Conservation (phyloP, 2,113 vertebrate species). For the Oncorhynchus clarkii region DNA sequence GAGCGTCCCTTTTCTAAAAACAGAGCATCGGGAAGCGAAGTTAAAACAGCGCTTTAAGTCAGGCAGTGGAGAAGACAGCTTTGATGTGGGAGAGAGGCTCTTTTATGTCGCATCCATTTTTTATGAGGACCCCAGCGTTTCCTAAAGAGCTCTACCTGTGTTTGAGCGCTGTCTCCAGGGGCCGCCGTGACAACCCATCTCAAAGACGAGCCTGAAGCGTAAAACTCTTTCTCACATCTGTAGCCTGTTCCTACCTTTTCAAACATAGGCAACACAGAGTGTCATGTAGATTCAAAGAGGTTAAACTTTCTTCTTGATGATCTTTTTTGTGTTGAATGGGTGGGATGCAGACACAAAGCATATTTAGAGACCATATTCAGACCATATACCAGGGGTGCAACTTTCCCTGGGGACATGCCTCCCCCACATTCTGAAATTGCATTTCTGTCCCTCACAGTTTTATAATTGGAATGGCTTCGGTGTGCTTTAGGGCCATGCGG, state of each 20-base stretch:
- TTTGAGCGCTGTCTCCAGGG: not conserved
- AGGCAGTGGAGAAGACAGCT: conserved; percentile 20
- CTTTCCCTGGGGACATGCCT: too few relatives aligned
- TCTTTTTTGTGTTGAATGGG: too few relatives aligned
- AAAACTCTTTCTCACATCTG: not conserved
- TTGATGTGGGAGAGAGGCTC: conserved; percentile 32
- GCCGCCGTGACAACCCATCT: not conserved
- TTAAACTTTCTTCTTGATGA: too few relatives aligned
- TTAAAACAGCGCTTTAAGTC: conserved; percentile 25
- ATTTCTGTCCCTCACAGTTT: too few relatives aligned
- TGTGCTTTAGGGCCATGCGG: too few relatives aligned
- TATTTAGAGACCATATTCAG: too few relatives aligned
- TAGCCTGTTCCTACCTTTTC: not conserved
- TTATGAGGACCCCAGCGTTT: not conserved
- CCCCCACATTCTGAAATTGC: too few relatives aligned
- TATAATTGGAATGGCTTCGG: too few relatives aligned
- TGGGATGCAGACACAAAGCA: too few relatives aligned
- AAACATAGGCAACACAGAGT: too few relatives aligned
- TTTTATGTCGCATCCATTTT: conserved; percentile 33
- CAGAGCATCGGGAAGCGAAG: not conserved
- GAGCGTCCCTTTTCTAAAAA: not conserved
- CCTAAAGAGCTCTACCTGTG: not conserved
- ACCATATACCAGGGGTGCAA: too few relatives aligned
- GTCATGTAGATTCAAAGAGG: too few relatives aligned
- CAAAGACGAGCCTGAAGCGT: not conserved